Evolutionary conservation across 2,797 vertebrate species (phyloP), one percentile per base, ranked within the genome.

Genomic region (Phoxinus dragarum): DNA sequence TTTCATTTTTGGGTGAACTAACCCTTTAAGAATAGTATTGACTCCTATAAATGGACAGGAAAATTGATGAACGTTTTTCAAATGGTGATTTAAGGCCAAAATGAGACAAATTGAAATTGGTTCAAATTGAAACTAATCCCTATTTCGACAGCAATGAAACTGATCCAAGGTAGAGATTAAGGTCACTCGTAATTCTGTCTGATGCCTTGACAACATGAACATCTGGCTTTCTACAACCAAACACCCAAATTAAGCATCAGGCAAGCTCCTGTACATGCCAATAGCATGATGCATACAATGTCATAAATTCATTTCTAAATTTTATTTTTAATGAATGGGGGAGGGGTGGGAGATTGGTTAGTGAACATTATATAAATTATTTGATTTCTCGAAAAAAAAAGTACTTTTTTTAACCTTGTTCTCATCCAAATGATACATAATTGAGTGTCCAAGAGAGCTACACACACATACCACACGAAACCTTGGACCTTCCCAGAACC

Each of bases 121-220:
- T 27, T 27, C 27, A 27, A 27, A 27, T 73, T 80, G 67, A 69
- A 54, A 49, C 72, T 61, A 78, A 85, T 86, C 84, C 75, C n/a
- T 52, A 73, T 49, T 34, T 64, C 44, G 82, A 76, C 74, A 64
- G 66, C 52, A 47, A 74, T 31, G 38, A 86, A 84, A 74, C 79
- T 23, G 79, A 86, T 90, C 82, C 82, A 84, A 84, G 69, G 71
- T 27, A 80, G 73, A 71, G 87, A 88, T 88, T 89, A 88, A 86
- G 88, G 84, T 82, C 85, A 84, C 49, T 84, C 21, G 17, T 81
- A 86, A 88, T 88, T 87, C 75, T 66, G 80, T 81, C 82, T 67
- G 38, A 52, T 80, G 83, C 69, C 49, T 86, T 68, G 54, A 44
- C 83, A 79, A 78, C 76, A 75, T 47, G 68, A 88, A 91, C 85